Evolutionary conservation across 2,888 invertebrate species (phyloP).

Genomic region (Synergus japonicus): DNA sequence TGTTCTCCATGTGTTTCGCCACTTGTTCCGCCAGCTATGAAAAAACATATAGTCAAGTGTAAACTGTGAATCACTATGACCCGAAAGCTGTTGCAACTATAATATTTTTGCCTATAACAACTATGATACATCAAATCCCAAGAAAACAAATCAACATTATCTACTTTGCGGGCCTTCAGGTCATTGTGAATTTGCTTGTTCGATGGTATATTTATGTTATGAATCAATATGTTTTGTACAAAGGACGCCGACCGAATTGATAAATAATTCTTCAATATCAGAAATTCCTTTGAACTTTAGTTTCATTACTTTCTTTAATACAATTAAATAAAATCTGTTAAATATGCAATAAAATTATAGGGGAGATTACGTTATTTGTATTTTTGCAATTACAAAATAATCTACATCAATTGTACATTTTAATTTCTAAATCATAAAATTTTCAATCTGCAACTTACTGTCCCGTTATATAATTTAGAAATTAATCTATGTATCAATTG

Average conservation of each 20-base stretch:
- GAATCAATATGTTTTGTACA: slow-evolving; percentile 14
- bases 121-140: background rate
- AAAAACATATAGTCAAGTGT: slow-evolving; percentile 73
- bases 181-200: slow-evolving; percentile 60
- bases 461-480: no score
- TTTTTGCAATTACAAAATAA: no score
- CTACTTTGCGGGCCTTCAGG: slow-evolving; percentile 59
- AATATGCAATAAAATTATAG: no score
- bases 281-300: no score
- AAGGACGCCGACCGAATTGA: slow-evolving; percentile 62
- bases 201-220: slow-evolving; percentile 56
- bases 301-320: background rate
- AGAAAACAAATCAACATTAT: background rate
- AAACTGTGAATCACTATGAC: slow-evolving; percentile 62
- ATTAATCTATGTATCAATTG: no score
- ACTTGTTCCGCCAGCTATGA: slow-evolving; percentile 74
- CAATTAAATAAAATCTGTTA: background rate
- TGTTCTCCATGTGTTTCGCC: slow-evolving; percentile 73
- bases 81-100: slow-evolving; percentile 58
- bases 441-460: no score
- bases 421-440: no score
- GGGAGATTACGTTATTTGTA: no score
- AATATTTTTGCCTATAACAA: slow-evolving; percentile 39
- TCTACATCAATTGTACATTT: no score
- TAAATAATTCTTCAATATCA: background rate